A percentile compares a stretch with the other conserved stretches of the same genome.
These are phyloP conservation scores for Pseudorhombus dupliciocellatus DNA, from an alignment of 2,113 vertebrate species.

Conservation along the genomic window DNA sequence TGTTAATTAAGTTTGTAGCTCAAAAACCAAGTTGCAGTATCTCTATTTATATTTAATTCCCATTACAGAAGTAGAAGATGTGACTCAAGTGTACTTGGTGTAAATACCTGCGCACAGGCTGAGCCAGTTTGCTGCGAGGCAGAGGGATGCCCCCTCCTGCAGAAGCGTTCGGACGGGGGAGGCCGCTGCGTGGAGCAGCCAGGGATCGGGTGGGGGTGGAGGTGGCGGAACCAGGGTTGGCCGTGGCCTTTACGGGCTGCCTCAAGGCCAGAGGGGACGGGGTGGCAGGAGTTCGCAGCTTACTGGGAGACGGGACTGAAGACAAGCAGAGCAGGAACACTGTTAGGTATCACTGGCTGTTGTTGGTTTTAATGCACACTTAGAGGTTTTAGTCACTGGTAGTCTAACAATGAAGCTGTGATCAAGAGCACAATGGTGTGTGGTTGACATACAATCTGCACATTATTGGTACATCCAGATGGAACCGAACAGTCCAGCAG, in stretches of 20 bases:
- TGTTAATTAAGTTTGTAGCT: not conserved
- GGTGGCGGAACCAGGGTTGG: constrained; percentile 85
- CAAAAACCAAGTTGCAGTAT: not conserved
- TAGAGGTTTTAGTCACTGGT: not conserved
- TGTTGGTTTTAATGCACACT: not conserved
- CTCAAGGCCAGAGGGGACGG: constrained; percentile 92
- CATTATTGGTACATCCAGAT: not conserved
- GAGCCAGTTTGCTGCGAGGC: constrained; percentile 97
- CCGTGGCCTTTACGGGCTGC: constrained; percentile 93
- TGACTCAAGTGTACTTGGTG: not conserved
- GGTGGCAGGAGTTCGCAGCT: constrained; percentile 90
- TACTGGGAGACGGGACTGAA: constrained; percentile 95
- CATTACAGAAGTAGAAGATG: not conserved
- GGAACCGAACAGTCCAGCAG: not conserved
- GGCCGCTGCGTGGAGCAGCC: constrained; percentile 87
- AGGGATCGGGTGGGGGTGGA: constrained; percentile 88
- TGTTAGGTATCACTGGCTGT: constrained; percentile 13
- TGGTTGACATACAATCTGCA: not conserved
- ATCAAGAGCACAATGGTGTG: constrained; percentile 30
- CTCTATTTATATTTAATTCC: not conserved
- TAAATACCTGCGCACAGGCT: constrained; percentile 92
- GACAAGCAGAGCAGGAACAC: constrained; percentile 60
- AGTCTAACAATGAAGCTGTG: constrained; percentile 26
- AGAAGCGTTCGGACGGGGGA: constrained; percentile 90
- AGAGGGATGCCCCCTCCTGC: constrained; percentile 88